Evolutionary conservation across 2,888 invertebrate species (phyloP).

Genomic region (Apamea crenata): DNA sequence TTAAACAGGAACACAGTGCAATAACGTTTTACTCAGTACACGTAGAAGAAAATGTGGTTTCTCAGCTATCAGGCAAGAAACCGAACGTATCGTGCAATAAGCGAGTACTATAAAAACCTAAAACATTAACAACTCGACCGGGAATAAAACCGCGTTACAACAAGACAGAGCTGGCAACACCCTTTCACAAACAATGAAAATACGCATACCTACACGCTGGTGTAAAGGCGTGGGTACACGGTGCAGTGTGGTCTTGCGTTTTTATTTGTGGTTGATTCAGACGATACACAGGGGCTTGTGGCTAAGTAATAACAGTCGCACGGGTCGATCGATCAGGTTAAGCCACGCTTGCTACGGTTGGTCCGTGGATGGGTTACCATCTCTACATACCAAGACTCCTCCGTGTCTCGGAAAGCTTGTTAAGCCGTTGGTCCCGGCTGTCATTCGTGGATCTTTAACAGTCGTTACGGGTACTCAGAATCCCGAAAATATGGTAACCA

Average conservation of each 20-base stretch:
- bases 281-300: background rate
- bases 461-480: too few relatives aligned
- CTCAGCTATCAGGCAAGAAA: constrained; percentile 62
- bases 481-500: too few relatives aligned
- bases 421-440: too few relatives aligned
- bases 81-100: constrained; percentile 69
- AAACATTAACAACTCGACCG: constrained; percentile 74
- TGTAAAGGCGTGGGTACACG: constrained; percentile 50
- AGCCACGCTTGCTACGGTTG: too few relatives aligned
- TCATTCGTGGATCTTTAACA: too few relatives aligned
- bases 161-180: constrained; percentile 69
- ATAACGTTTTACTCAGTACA: constrained; percentile 40
- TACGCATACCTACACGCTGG: constrained; percentile 58
- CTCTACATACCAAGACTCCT: too few relatives aligned
- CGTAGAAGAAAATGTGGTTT: constrained; percentile 56
- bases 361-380: too few relatives aligned
- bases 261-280: background rate
- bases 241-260: background rate
- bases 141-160: constrained; percentile 71
- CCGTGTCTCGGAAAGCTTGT: too few relatives aligned
- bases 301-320: too few relatives aligned
- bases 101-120: constrained; percentile 71
- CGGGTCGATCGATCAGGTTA: too few relatives aligned
- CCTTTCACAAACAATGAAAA: constrained; percentile 66
- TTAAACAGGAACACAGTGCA: constrained; percentile 46